Conservation (phyloP, 2,888 invertebrate species). For the Tachina fera region DNA sequence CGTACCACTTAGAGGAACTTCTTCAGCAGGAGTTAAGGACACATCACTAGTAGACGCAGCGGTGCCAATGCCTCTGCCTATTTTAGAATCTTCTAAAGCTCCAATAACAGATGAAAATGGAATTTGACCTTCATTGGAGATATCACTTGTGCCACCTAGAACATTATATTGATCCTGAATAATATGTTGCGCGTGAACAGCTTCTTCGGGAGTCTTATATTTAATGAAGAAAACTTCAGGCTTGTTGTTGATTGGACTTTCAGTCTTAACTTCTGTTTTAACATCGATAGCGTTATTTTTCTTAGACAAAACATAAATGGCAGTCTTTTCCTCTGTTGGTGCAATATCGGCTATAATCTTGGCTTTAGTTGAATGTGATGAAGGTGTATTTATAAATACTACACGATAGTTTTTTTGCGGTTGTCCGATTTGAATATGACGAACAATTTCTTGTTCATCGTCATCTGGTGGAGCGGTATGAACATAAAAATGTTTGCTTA, state of each 20-base stretch:
- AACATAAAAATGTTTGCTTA: conserved; percentile 81
- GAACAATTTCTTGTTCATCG: conserved; percentile 79
- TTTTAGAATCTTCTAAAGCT: conserved; percentile 74
- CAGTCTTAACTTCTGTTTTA: conserved; percentile 79
- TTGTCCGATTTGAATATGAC: conserved; percentile 79
- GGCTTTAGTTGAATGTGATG: conserved; percentile 77
- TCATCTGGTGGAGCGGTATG: conserved; percentile 81
- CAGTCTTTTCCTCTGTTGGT: conserved; percentile 81
- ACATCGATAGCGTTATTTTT: conserved; percentile 79
- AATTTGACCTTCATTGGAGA: conserved; percentile 78
- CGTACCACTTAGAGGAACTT: conserved; percentile 34
- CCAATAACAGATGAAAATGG: conserved; percentile 79
- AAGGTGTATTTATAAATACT: conserved; percentile 81
- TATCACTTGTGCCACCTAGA: conserved; percentile 77
- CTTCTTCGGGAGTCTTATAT: conserved; percentile 82
- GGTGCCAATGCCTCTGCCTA: conserved; percentile 20
- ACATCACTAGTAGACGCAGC: conserved; percentile 18
- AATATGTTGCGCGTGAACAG: conserved; percentile 79
- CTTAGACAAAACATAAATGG: conserved; percentile 82
- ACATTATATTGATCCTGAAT: conserved; percentile 82
- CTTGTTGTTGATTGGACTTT: conserved; percentile 77
- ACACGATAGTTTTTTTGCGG: conserved; percentile 81
- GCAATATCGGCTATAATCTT: conserved; percentile 80
- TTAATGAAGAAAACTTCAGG: conserved; percentile 82
- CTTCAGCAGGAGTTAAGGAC: conserved; percentile 1